Percentiles rank a stretch among this genome's conserved stretches.
These are phyloP conservation scores for Propithecus coquereli DNA, from an alignment of 2,113 vertebrate genomes.

Conservation along the genomic window DNA sequence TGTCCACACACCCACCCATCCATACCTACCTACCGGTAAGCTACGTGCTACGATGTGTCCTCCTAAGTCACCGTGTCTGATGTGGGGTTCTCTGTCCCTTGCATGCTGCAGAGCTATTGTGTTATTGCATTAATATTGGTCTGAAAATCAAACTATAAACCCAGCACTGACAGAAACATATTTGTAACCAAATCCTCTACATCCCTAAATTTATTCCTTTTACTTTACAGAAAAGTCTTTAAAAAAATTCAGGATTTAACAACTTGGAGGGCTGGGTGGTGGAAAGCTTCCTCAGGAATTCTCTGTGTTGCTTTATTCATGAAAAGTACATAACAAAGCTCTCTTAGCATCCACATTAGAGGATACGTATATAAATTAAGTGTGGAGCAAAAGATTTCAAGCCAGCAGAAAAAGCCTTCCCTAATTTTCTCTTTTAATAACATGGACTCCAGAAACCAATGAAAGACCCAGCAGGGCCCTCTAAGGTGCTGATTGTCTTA, in stretches of 20 bases:
- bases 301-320: neutral
- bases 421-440: conserved; percentile 50
- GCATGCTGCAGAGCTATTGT: neutral
- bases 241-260: neutral
- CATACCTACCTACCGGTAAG: neutral
- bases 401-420: neutral
- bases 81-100: neutral
- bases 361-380: neutral
- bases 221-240: neutral
- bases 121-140: neutral
- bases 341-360: neutral
- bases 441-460: neutral
- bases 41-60: neutral
- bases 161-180: neutral
- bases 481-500: conserved; percentile 18
- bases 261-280: neutral
- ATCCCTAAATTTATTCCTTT: neutral
- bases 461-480: conserved; percentile 2
- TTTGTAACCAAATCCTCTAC: neutral
- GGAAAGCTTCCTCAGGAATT: neutral
- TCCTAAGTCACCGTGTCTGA: neutral
- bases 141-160: neutral
- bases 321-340: neutral
- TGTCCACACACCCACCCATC: neutral
- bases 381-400: neutral